phyloP scores from a whole-genome alignment of 1,140 invertebrate species.

The Diachasma alloeum region DNA sequence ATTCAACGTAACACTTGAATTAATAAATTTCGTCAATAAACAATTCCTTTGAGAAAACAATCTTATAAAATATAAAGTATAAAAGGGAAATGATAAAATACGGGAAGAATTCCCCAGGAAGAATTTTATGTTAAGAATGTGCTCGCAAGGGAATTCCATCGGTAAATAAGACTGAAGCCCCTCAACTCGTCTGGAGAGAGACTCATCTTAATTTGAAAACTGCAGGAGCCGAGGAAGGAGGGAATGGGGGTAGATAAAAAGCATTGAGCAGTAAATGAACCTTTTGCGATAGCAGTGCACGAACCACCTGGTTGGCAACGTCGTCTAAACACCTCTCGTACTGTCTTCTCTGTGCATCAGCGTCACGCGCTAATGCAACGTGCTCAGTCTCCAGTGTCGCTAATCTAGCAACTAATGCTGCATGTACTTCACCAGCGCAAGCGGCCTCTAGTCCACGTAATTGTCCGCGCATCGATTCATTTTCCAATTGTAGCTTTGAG shows the following conservation, averaged over 20 bases:
- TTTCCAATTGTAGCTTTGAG: conserved; percentile 76
- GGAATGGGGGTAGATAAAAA: conserved; percentile 9
- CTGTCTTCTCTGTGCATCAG: conserved; percentile 71
- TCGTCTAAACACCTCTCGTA: conserved; percentile 82
- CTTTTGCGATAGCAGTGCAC: conserved; percentile 84
- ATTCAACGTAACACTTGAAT: too few species aligned
- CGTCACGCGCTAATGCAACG: conserved; percentile 67
- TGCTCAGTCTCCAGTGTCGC: conserved; percentile 73
- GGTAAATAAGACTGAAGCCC: too few species aligned
- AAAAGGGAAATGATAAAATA: too few species aligned
- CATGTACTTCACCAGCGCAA: conserved; percentile 65
- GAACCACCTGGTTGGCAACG: conserved; percentile 81
- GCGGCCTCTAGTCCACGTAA: conserved; percentile 69
- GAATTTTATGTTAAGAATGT: too few species aligned
- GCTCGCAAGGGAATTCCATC: too few species aligned
- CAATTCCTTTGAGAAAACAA: too few species aligned
- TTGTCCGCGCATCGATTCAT: conserved; percentile 76
- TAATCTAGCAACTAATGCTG: conserved; percentile 69
- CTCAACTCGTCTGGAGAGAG: too few species aligned
- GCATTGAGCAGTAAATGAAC: conserved; percentile 61
- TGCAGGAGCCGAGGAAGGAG: not conserved
- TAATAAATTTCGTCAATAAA: too few species aligned
- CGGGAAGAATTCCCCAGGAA: too few species aligned
- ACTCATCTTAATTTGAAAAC: too few species aligned
- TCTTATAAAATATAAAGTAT: too few species aligned